phyloP scores from a whole-genome alignment of 2,113 vertebrate genomes.

The Anolis sagrei region DNA sequence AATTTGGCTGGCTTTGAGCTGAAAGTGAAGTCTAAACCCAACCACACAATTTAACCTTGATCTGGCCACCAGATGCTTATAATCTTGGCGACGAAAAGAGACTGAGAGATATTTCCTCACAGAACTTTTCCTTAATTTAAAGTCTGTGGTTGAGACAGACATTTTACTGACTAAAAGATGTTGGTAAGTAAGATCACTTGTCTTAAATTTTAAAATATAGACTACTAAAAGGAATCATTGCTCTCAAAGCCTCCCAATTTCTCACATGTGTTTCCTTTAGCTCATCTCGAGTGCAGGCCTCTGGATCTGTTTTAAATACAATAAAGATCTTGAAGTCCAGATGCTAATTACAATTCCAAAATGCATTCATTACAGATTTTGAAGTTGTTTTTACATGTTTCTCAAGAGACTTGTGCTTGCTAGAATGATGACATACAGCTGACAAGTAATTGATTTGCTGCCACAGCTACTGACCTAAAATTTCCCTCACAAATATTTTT shows the following conservation, averaged over 20 bases:
- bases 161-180: neutral
- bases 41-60: neutral
- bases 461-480: slow-evolving; percentile 23
- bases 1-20: neutral
- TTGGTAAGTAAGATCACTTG: neutral
- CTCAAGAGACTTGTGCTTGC: slow-evolving; percentile 36
- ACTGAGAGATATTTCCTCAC: neutral
- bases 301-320: neutral
- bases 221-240: neutral
- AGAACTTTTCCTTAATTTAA: neutral
- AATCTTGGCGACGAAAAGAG: slow-evolving; percentile 23
- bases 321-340: neutral
- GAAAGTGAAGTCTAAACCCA: neutral
- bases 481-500: slow-evolving; percentile 45
- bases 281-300: neutral
- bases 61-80: slow-evolving; percentile 24
- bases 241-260: neutral
- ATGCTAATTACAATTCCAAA: slow-evolving; percentile 13
- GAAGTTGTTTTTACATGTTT: slow-evolving; percentile 26
- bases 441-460: slow-evolving; percentile 27
- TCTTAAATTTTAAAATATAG: neutral
- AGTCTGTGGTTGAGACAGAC: neutral
- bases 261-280: neutral
- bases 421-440: slow-evolving; percentile 21
- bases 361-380: slow-evolving; percentile 15